Evolutionary conservation across 2,797 vertebrate genomes (phyloP), one percentile per base, ranked within the genome.

Genomic region (Thripadectes ignobilis): DNA sequence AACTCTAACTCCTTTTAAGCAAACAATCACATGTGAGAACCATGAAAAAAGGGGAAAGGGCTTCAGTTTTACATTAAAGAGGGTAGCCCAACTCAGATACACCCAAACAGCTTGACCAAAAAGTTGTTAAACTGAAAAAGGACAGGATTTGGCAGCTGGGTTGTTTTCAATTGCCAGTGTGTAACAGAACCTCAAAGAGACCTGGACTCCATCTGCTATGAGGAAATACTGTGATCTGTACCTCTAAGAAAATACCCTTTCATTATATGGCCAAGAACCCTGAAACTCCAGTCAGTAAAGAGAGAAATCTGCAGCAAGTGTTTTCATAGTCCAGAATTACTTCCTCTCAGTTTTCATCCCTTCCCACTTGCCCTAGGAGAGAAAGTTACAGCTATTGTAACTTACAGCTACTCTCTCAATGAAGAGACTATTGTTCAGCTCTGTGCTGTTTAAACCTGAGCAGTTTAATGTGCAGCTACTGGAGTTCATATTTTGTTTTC

Each of bases 401-500:
- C 30, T 93, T 93, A 88, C 61, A 93, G 76, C 92, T 92, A 46
- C 85, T 81, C 61, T 63, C 30, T 32, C 88, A 97, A 95, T 76
- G 94, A 96, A 92, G 73, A 95, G 39, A 76, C 71, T 85, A 41
- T 63, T 90, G 74, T 86, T 97, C 85, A 76, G 63, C 84, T 72
- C 87, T 89, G 52, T 45, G 22, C 51, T 85, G 58, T 45, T 97
- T 73, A 59, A 96, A 95, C 76, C 65, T 75, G 88, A 96, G 85
- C 73, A 91, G 30, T 76, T 88, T 84, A 93, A 86, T 80, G 80
- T 87, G 75, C 65, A 94, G 74, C 91, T 88, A 89, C 67, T 85
- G 78, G 63, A 73, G 71, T 80, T 97, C 95, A 52, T 77, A 87
- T 73, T 94, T 94, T 88, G 74, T 73, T 96, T 96, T 96, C 96